Base-by-base conservation (phyloP, 2,113 vertebrate species). In the Halcyon senegalensis region DNA sequence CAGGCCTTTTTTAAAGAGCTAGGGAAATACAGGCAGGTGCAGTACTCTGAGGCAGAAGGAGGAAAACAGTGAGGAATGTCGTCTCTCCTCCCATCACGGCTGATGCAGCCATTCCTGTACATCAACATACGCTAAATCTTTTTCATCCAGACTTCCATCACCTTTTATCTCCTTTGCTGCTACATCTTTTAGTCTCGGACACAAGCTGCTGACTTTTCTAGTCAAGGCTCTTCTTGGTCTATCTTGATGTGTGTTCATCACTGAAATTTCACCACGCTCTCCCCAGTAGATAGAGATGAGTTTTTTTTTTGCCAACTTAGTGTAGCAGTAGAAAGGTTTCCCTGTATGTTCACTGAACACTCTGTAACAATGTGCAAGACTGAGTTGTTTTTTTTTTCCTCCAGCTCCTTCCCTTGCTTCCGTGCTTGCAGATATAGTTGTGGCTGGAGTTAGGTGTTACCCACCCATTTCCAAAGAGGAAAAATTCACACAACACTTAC, bases 1-100 rank as follows among this genome's bases (percentile, higher is more conserved):
- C 87, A 93, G 81, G 35, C 43, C 84, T 70, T 80, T 88, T 96
- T 91, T 70, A 70, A 90, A 64, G 72, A 91, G 62, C n/a, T 44
- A 53, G 50, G 63, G 73, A 89, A 92, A 84, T 25, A 69, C 51
- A 74, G 50, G 66, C 76, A 93, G 75, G 82, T 68, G 5, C n/a
- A 80, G 63, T 21, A 51, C 33, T 90, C 75, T 37, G 43, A 90
- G 59, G 83, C 48, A 67, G 88, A 73, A 73, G 50, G 84, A 91
- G 37, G 8, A 72, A 81, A 92, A 33, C 24, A 48, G 58, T 43
- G 90, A 80, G 90, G 46, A 76, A 70, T 58, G n/a, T 86, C 5
- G 3, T 64, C 24, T 80, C 27, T 89, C 44, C 76, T 91, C 10
- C 12, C 31, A 41, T 69, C 28, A 10, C 2, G 8, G 35, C 67